Evolutionary conservation across 2,113 vertebrate genomes (phyloP).

Genomic region (Miniopterus natalensis): DNA sequence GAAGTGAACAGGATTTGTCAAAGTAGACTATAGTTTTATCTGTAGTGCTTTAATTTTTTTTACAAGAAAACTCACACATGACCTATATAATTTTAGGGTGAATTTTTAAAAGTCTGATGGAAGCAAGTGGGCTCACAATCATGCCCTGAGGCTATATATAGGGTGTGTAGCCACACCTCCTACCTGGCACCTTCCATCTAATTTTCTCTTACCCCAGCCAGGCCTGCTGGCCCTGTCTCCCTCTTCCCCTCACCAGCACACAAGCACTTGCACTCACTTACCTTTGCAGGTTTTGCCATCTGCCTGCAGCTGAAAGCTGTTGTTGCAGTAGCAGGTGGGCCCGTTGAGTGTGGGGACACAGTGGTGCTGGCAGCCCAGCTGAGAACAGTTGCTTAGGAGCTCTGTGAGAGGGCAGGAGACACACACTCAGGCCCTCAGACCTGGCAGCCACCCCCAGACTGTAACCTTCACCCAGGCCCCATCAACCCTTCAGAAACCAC

Average conservation of each 20-base stretch:
- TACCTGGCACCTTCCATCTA: neutral
- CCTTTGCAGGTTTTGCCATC: conserved; percentile 95
- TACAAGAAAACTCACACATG: neutral
- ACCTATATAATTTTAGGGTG: neutral
- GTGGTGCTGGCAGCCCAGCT: conserved; percentile 91
- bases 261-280: conserved; percentile 70
- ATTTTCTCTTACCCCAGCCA: neutral
- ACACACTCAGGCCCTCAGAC: conserved; percentile 14
- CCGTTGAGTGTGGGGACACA: conserved; percentile 92
- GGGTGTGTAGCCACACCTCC: rapidly evolving
- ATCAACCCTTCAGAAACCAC: conserved; percentile 17
- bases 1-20: neutral
- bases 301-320: conserved; percentile 93
- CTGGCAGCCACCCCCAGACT: neutral
- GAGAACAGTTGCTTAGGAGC: conserved; percentile 89
- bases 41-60: neutral
- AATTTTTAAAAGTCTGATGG: neutral
- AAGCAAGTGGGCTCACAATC: neutral
- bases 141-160: rapidly evolving
- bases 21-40: neutral
- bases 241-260: rapidly evolving
- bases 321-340: conserved; percentile 94
- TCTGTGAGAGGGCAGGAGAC: conserved; percentile 82
- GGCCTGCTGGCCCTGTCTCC: neutral
- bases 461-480: neutral